Evolutionary conservation across 2,888 invertebrate genomes (phyloP), one percentile per base, ranked within the genome.

Genomic region (Drosophila helvetica): DNA sequence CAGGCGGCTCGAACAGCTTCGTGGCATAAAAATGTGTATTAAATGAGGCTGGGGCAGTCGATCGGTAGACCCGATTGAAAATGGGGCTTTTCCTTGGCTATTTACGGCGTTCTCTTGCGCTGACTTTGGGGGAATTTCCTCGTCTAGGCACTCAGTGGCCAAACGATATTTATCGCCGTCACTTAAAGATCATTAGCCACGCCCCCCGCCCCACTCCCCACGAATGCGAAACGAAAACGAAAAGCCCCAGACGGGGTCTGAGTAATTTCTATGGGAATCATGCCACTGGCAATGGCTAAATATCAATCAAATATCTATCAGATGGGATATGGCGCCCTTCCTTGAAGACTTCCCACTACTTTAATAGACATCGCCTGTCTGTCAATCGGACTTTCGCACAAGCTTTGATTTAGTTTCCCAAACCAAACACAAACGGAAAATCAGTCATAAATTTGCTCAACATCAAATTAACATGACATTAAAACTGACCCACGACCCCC

Each of bases 381-480:
- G 27, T 8, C 27, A 27, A 27, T 27, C 27, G 8, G 27, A 8
- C 8, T 27, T 27, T 27, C 10, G 4, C n/a, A 1, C 38, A 7
- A 15, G 7, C 7, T 38, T 38, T 38, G 38, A 38, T 38, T 38
- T n/a, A 38, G 6, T n/a, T 7, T n/a, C n/a, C 15, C 38, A 1
- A 3, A 3, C 5, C 15, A 12, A 38, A 53, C 30, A 25, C 22
- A 55, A 22, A 45, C 42, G 0, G 38, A 7, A 53, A 64, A 64
- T 65, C 65, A 17, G 15, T 1, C 67, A 45, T 25, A 51, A 62
- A 62, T 64, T 81, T 77, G 75, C 69, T 27, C 47, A 27, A 74
- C 71, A 85, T 82, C 58, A 42, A 66, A 80, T 82, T 85, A 77
- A 70, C 86, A 80, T 86, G 65, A 59, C 73, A 82, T 80, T 85